phyloP scores from a whole-genome alignment of 2,797 vertebrate genomes.

The Gallinago solitaria region DNA sequence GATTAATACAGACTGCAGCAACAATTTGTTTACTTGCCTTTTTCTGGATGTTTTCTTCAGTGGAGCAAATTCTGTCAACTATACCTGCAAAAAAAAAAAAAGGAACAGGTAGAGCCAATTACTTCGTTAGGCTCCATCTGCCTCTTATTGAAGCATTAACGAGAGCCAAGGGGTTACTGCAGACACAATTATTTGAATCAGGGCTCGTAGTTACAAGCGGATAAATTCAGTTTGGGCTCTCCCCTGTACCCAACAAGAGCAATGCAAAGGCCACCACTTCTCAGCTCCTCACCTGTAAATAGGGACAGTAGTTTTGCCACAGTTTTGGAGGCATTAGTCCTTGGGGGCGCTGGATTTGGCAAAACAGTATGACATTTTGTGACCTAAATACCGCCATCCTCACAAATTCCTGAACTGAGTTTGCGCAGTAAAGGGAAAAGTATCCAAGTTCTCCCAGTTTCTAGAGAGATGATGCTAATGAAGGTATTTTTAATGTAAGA shows the following conservation, averaged over 20 bases:
- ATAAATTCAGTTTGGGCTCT: not conserved
- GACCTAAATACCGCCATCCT: accelerated
- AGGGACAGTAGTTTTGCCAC: not conserved
- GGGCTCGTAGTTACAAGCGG: not conserved
- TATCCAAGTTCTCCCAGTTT: not conserved
- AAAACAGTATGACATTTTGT: accelerated
- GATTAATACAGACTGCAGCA: not conserved
- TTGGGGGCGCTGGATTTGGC: not conserved
- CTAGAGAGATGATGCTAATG: not conserved
- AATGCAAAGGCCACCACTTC: not conserved
- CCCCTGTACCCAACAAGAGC: not conserved
- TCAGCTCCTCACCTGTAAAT: not conserved
- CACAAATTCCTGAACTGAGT: not conserved
- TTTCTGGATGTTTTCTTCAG: not conserved
- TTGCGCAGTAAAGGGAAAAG: not conserved
- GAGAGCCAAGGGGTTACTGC: not conserved
- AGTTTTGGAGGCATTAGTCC: not conserved
- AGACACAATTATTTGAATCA: not conserved
- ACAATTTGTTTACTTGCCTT: not conserved
- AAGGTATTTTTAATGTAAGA: not conserved
- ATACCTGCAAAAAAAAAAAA: not conserved
- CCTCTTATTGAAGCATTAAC: not conserved
- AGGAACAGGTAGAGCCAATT: not conserved
- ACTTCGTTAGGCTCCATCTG: not conserved
- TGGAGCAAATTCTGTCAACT: not conserved